These are phyloP conservation scores for Hyles euphorbiae DNA, from an alignment of 1,140 invertebrate species.

Conservation along the genomic window DNA sequence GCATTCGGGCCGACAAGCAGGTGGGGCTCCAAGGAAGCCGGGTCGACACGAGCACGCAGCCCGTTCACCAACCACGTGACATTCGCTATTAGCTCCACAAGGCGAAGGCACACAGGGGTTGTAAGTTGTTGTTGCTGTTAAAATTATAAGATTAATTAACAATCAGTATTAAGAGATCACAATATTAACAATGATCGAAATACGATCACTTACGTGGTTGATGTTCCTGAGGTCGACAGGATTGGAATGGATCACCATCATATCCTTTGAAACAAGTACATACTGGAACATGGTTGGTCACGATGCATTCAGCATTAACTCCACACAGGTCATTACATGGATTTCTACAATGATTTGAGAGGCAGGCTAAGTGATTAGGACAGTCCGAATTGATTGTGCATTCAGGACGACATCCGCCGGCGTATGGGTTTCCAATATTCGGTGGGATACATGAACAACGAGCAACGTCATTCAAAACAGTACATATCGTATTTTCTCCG, in stretches of 20 bases:
- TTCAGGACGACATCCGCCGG: conserved; percentile 86
- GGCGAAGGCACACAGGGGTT: conserved; percentile 88
- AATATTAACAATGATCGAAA: neutral
- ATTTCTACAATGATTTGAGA: conserved; percentile 90
- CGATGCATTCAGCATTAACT: conserved; percentile 86
- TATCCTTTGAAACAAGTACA: conserved; percentile 86
- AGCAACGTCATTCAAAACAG: conserved; percentile 79
- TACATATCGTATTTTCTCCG: conserved; percentile 87
- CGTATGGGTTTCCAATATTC: conserved; percentile 88
- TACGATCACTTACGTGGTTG: conserved; percentile 71
- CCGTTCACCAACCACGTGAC: conserved; percentile 80
- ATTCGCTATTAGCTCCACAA: conserved; percentile 88
- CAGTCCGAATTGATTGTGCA: conserved; percentile 90
- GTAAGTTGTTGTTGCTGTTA: conserved; percentile 61
- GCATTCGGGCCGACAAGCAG: conserved; percentile 87
- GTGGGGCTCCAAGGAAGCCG: conserved; percentile 86
- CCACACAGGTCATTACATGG: conserved; percentile 93
- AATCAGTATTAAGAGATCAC: neutral
- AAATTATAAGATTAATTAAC: neutral
- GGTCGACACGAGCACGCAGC: conserved; percentile 87
- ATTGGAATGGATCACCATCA: conserved; percentile 88
- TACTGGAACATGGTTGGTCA: conserved; percentile 88
- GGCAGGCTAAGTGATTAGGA: conserved; percentile 85
- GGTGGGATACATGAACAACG: conserved; percentile 89
- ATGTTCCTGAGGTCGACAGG: conserved; percentile 79